Base-by-base conservation (phyloP, 1,140 invertebrate species). In the Sitodiplosis mosellana region DNA sequence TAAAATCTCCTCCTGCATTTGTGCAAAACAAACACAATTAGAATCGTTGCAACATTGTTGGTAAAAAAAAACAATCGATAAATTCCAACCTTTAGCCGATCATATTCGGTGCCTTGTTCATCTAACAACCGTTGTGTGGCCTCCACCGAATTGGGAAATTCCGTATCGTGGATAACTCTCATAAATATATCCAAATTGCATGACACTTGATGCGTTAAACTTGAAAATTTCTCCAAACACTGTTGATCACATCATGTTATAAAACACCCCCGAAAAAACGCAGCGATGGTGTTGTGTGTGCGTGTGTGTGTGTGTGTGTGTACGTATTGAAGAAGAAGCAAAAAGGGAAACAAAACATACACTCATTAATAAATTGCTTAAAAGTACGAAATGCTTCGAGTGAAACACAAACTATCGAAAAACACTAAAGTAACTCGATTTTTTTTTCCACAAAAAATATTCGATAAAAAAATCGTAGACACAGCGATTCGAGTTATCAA, bases 191-290 rank as follows among this genome's bases (percentile, higher is more conserved):
- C 81, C 52, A 93, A 65, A 50, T 82, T 77, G 46, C 77, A 71
- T 8, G 88, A 89, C 18, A 95, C 87, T 57, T 89, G 80, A 59
- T 85, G 81, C 46, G 87, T 91, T 61, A 90, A 77, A 33, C 76
- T 78, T 34, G 87, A 91, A 70, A 96, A 96, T 61, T 91, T 88
- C 64, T 95, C 92, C 55, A 95, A 76, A 46, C 84, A 87, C 89
- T 94, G 60, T n/a, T 27, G n/a, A n/a, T n/a, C n/a, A n/a, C n/a
- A 27, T 27, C 27, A 10, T 10, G 27, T 3, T 10, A 27, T 10
- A 27, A 27, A 27, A 27, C 3, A 27, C 27, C 4, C 27, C 27
- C 27, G 4, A 27, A 27, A 27, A 27, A 5, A 27, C 27, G 10
- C 27, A 10, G 27, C 27, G 27, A 27, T 27, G 27, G 27, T 3